Base-by-base conservation (phyloP, 2,797 vertebrate species). In the Bufotes viridis region DNA sequence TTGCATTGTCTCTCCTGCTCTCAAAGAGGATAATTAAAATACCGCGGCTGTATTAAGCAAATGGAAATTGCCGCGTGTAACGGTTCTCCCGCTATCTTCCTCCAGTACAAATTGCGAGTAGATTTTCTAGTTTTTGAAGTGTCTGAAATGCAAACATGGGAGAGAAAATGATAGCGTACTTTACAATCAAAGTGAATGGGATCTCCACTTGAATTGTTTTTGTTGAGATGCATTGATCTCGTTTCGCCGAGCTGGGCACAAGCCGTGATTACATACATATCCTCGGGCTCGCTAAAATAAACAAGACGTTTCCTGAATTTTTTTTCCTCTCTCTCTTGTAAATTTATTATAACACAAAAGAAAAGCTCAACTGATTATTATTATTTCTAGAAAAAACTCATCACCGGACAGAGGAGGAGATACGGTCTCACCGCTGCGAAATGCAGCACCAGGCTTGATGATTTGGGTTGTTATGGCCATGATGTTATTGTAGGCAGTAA, bases 11-110 rank as follows among this genome's bases (percentile, higher is more conserved):
- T 94, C 94, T 95, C 93, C 95, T 93, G 20, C 78, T 75, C 93
- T 94, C 93, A 93, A 91, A 95, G 94, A 93, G 93, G 93, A 90
- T 95, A 95, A 95, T 95, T 95, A 92, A 95, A 95, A 95, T 95
- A 96, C 94, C 93, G 93, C 92, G 92, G 93, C 94, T 96, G 94
- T 95, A 94, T 95, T 95, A 95, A 94, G 93, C 92, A 92, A 92
- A 94, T 95, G 93, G 92, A 94, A 94, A 95, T 94, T 93, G 92
- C 93, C 92, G 94, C 93, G 90, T 81, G 90, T 92, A 93, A 90
- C 90, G 90, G 91, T 78, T 84, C 26, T 78, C 13, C 12, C 2
- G 24, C 53, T 60, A 22, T 88, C 57, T 12, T 80, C 70, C 65
- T 57, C 55, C 81, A 82, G 60, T 60, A 72, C 78, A 87, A 49